Conservation (phyloP, 2,113 vertebrate species). For the Acinonyx jubatus region DNA sequence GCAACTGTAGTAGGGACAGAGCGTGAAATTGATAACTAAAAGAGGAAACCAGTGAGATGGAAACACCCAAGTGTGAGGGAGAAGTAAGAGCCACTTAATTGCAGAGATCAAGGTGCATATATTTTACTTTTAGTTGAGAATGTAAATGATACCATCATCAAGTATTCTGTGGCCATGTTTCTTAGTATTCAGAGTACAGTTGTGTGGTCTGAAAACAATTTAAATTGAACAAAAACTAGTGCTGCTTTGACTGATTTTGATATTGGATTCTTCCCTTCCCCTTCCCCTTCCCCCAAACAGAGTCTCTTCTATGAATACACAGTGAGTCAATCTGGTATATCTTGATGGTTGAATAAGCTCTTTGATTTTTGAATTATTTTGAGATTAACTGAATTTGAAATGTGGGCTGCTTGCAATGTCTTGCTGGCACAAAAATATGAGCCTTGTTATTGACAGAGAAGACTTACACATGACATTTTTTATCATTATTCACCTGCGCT, state of each 20-base stretch:
- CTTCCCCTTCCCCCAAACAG: constrained; percentile 62
- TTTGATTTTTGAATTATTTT: constrained; percentile 90
- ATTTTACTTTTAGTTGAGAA: constrained; percentile 77
- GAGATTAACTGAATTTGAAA: constrained; percentile 90
- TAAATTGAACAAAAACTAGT: constrained; percentile 77
- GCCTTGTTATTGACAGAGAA: constrained; percentile 86
- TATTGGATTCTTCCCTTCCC: constrained; percentile 82
- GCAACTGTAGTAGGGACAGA: background rate
- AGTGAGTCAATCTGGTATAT: constrained; percentile 84
- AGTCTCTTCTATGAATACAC: constrained; percentile 82
- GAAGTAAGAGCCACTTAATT: constrained; percentile 45
- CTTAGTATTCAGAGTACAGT: constrained; percentile 81
- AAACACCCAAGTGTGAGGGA: constrained; percentile 19
- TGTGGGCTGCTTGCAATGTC: constrained; percentile 83
- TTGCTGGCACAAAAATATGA: constrained; percentile 86
- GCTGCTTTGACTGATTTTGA: constrained; percentile 81
- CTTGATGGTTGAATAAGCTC: constrained; percentile 88
- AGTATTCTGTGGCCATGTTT: constrained; percentile 74
- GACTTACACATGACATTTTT: constrained; percentile 83
- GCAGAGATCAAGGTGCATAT: constrained; percentile 31
- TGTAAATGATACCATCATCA: constrained; percentile 77
- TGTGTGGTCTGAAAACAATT: constrained; percentile 84
- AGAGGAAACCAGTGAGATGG: background rate
- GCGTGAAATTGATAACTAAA: constrained; percentile 40
- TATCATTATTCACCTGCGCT: constrained; percentile 70